phyloP scores from a whole-genome alignment of 2,113 vertebrate genomes.

The Pterocles orientalis region DNA sequence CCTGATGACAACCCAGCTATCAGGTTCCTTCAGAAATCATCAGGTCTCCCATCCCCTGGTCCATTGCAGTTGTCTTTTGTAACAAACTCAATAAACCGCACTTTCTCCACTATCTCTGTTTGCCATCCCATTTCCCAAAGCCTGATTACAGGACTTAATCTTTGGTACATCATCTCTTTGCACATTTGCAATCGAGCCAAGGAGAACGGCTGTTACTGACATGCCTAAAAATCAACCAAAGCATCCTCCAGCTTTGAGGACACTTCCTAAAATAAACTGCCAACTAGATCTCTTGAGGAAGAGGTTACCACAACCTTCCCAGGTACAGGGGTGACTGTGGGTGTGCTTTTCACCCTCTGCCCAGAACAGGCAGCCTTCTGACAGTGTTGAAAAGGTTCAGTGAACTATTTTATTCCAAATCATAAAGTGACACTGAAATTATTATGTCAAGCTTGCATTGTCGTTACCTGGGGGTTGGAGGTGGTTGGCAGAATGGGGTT shows the following conservation, averaged over 20 bases:
- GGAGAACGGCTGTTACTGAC: background rate
- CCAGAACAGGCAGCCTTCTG: background rate
- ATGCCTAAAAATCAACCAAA: background rate
- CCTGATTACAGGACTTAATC: background rate
- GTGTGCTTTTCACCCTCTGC: background rate
- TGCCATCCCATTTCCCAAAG: background rate
- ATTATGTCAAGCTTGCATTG: background rate
- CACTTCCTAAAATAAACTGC: background rate
- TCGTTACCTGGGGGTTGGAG: no score
- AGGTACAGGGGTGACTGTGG: background rate
- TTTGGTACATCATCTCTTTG: background rate
- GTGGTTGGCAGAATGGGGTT: background rate
- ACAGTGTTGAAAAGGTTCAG: fast-evolving
- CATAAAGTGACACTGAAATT: background rate
- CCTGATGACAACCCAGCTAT: background rate
- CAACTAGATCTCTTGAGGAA: background rate
- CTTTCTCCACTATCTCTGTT: background rate
- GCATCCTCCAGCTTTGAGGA: background rate
- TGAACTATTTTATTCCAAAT: background rate
- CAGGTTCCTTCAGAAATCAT: background rate
- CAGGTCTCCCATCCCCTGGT: background rate
- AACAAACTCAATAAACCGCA: background rate
- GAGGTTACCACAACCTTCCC: background rate
- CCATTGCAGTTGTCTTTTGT: background rate
- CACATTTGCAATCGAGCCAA: fast-evolving